Conservation (phyloP, 2,888 invertebrate species). For the Callyntrura guangdongensis region DNA sequence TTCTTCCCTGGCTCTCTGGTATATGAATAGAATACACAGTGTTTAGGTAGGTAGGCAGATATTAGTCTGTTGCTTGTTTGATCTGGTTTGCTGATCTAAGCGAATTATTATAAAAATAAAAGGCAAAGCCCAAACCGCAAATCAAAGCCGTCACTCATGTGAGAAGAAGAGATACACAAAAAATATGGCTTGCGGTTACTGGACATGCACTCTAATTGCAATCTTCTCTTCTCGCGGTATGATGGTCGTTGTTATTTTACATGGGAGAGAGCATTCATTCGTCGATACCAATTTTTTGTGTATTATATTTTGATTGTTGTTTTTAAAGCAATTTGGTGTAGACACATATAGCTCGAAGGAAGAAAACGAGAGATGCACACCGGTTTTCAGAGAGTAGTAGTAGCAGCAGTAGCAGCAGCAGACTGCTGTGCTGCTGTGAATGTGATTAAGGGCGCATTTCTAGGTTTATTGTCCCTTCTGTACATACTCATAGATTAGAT, state of each 20-base stretch:
- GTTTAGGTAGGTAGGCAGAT: background rate
- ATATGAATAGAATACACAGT: background rate
- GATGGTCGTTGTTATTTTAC: conserved; percentile 42
- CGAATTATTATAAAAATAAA: conserved; percentile 38
- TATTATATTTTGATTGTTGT: conserved; percentile 24
- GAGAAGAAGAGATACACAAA: conserved; percentile 38
- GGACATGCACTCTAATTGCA: conserved; percentile 80
- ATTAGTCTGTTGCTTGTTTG: background rate
- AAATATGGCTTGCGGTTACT: conserved; percentile 75
- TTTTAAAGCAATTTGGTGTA: conserved; percentile 39
- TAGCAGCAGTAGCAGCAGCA: background rate
- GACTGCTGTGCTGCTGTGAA: background rate
- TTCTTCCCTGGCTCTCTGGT: background rate
- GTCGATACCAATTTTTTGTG: background rate
- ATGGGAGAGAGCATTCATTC: background rate
- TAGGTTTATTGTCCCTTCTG: conserved; percentile 68
- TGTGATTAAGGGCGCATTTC: conserved; percentile 58
- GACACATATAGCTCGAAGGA: conserved; percentile 59
- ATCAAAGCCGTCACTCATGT: conserved; percentile 73
- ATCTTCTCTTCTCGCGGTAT: conserved; percentile 23
- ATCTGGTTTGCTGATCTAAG: conserved; percentile 49
- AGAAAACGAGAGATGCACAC: conserved; percentile 53
- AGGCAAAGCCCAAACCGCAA: conserved; percentile 67
- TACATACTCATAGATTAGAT: background rate
- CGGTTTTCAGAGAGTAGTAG: conserved; percentile 38